A percentile compares a stretch with the other conserved stretches of the same genome.
Conservation (phyloP, 2,113 vertebrate genomes). For the Erinaceus europaeus region DNA sequence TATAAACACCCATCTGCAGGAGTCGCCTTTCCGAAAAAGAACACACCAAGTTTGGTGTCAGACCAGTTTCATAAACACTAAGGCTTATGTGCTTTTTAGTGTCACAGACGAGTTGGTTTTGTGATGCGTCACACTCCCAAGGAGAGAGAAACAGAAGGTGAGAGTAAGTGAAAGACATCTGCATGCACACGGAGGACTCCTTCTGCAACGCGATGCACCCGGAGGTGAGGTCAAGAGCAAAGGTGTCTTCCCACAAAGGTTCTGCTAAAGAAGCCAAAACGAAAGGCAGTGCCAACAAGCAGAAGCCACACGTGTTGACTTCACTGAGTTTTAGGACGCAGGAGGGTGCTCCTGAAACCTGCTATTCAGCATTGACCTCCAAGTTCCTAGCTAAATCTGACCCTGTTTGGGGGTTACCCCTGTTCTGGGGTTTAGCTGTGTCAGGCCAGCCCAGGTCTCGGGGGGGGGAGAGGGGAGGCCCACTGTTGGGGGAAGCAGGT, state of each 20-base stretch:
- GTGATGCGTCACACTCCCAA: neutral
- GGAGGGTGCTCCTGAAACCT: neutral
- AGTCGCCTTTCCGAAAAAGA: conserved; percentile 87
- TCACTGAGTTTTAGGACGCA: neutral
- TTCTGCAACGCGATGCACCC: neutral
- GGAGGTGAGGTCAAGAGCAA: neutral
- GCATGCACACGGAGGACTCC: neutral
- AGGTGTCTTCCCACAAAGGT: neutral
- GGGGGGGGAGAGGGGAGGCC: too few species aligned
- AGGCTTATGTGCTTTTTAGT: neutral
- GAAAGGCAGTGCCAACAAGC: neutral
- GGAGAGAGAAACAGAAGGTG: neutral
- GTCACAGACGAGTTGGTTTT: neutral
- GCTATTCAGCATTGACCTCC: neutral
- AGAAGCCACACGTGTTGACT: neutral
- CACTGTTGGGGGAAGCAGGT: too few species aligned
- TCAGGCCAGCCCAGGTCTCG: too few species aligned
- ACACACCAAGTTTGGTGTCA: conserved; percentile 8
- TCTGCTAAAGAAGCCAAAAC: neutral
- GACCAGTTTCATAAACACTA: neutral
- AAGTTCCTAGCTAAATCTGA: neutral
- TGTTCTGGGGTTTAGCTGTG: neutral
- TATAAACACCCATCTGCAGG: conserved; percentile 98
- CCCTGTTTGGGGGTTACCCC: neutral
- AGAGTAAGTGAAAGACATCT: neutral